phyloP scores from a whole-genome alignment of 1,140 invertebrate genomes.

The Pseudomyrmex gracilis region DNA sequence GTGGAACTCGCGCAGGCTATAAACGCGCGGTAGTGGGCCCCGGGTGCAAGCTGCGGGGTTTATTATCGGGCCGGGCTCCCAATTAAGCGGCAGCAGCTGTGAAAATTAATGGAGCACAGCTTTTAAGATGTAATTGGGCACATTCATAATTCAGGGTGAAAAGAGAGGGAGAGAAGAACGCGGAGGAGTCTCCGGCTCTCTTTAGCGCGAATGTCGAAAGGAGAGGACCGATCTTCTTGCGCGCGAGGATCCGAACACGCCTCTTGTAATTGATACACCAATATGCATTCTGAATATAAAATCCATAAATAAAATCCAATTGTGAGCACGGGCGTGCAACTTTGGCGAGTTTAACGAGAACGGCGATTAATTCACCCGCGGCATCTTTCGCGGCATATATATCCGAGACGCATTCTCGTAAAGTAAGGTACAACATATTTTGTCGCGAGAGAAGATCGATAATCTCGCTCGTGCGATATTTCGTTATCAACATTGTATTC shows the following conservation, averaged over 20 bases:
- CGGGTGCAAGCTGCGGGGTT: constrained; percentile 82
- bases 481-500: constrained; percentile 41
- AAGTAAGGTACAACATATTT: constrained; percentile 30
- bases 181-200: no score
- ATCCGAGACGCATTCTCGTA: not conserved
- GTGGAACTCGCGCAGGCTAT: constrained; percentile 72
- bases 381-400: constrained; percentile 9
- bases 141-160: constrained; percentile 87
- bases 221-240: constrained; percentile 72
- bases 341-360: constrained; percentile 48
- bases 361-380: constrained; percentile 36
- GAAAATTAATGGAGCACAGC: constrained; percentile 89
- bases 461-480: constrained; percentile 19
- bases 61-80: constrained; percentile 88
- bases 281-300: constrained; percentile 64
- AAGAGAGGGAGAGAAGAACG: constrained; percentile 52
- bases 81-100: constrained; percentile 89
- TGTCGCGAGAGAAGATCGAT: constrained; percentile 29
- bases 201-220: constrained; percentile 19
- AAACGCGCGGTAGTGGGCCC: constrained; percentile 79
- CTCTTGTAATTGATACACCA: constrained; percentile 71
- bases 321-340: constrained; percentile 35
- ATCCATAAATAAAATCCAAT: constrained; percentile 64
- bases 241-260: constrained; percentile 52
- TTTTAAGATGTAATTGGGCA: constrained; percentile 89